These are phyloP conservation scores for Brachionus paranguensis DNA, from an alignment of 1,140 invertebrate species.

Conservation along the genomic window DNA sequence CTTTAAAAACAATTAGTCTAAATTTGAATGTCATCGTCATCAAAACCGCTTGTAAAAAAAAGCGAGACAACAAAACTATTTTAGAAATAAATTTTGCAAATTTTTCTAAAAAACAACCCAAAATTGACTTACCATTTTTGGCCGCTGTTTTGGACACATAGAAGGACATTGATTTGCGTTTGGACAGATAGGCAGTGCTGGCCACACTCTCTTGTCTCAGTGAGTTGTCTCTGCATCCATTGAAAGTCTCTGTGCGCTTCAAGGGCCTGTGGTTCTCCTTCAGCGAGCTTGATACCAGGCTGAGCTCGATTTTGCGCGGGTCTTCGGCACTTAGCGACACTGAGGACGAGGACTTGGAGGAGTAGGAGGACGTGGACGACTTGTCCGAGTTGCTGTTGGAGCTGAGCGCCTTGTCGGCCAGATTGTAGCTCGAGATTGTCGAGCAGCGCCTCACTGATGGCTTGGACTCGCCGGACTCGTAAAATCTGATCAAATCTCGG, in stretches of 20 bases:
- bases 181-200: background rate
- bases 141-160: background rate
- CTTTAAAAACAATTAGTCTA: constrained; percentile 6
- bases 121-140: constrained; percentile 16
- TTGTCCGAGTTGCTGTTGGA: background rate
- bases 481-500: constrained; percentile 2
- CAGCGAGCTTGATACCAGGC: background rate
- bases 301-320: background rate
- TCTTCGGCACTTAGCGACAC: background rate
- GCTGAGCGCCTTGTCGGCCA: background rate
- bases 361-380: constrained; percentile 3
- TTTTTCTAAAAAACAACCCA: background rate
- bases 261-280: background rate
- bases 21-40: constrained; percentile 35
- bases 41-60: background rate
- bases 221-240: background rate
- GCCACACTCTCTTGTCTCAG: background rate
- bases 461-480: background rate
- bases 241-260: background rate
- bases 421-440: background rate
- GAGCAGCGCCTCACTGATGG: background rate
- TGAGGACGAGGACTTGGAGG: background rate
- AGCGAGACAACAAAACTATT: background rate
- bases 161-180: background rate
- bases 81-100: constrained; percentile 14